Conservation (phyloP, 2,113 vertebrate species). For the Brachyistius frenatus region DNA sequence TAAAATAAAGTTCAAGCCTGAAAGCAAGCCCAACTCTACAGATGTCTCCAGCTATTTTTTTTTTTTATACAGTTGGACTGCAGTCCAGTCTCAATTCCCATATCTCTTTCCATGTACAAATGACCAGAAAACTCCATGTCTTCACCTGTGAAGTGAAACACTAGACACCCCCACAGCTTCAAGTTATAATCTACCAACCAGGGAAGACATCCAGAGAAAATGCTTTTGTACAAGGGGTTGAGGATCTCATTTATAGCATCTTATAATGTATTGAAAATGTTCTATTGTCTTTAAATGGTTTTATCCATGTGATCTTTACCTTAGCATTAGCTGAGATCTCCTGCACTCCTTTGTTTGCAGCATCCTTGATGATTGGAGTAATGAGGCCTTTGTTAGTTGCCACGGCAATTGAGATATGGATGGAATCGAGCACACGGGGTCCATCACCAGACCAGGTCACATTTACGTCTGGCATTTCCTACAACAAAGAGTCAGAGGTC, state of each 20-base stretch:
- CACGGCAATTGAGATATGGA: constrained; percentile 95
- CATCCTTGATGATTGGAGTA: constrained; percentile 94
- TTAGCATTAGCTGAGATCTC: constrained; percentile 92
- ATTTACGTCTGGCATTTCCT: constrained; percentile 96
- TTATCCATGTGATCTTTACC: constrained; percentile 75
- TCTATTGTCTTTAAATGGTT: background rate
- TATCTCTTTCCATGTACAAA: background rate
- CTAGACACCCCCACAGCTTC: background rate
- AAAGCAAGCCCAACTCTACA: background rate
- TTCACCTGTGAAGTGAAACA: background rate
- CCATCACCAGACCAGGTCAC: constrained; percentile 91
- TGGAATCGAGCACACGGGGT: constrained; percentile 86
- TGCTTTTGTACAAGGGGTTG: background rate
- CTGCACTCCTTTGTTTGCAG: constrained; percentile 90
- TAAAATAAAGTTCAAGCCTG: background rate
- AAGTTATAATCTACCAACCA: background rate
- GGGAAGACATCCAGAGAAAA: background rate
- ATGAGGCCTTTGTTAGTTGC: constrained; percentile 94
- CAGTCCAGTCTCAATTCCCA: background rate
- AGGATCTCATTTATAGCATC: background rate
- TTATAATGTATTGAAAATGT: background rate
- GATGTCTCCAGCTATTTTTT: background rate
- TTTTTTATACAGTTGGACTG: constrained; percentile 1
- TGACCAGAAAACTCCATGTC: background rate
- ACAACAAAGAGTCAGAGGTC: constrained; percentile 26